Evolutionary conservation across 2,888 invertebrate species (phyloP), one percentile per base, ranked within the genome.

Genomic region (Chymomyza procnemis): DNA sequence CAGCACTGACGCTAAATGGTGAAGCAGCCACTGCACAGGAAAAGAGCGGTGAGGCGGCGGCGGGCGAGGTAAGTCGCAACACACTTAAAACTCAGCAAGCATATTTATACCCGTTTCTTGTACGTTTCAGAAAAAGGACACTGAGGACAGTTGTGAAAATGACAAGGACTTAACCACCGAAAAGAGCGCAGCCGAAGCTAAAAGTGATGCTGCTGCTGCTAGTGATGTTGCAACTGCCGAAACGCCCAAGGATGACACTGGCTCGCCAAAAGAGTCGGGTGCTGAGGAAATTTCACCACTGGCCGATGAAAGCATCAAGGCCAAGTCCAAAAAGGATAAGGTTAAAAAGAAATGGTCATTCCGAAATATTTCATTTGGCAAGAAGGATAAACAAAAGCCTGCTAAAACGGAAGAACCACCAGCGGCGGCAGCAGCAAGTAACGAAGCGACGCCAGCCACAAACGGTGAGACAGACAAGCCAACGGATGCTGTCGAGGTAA

Each of bases 271-370:
- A 14, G 18, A 16, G 4, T 19, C 34, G 12, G 66, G 69, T 41
- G 74, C 76, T 52, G 89, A 90, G 69, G 90, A 89, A 21, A 87
- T 88, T 41, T 87, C 88, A 41, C 89, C 88, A 3, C 69, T 89
- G 52, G 78, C 87, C 8, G 88, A 88, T 67, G 88, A 92, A 89
- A 90, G 89, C 80, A 91, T 91, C 85, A 93, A 94, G 90, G 80
- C 87, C 77, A 94, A 94, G 89, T 92, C 93, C 75, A 94, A 94
- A 89, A 94, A 94, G 89, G 94, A 94, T 80, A 94, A 93, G 92
- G 93, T 94, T 83, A 96, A 96, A 94, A 96, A 96, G 94, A 96
- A 96, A 93, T 96, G 96, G 96, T 96, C 96, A 86, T 94, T 96
- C 92, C 94, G 96, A 89, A 95, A 95, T 89, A 95, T 96, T 92